phyloP scores from a whole-genome alignment of 2,888 invertebrate genomes.

The Crossocerus cetratus region DNA sequence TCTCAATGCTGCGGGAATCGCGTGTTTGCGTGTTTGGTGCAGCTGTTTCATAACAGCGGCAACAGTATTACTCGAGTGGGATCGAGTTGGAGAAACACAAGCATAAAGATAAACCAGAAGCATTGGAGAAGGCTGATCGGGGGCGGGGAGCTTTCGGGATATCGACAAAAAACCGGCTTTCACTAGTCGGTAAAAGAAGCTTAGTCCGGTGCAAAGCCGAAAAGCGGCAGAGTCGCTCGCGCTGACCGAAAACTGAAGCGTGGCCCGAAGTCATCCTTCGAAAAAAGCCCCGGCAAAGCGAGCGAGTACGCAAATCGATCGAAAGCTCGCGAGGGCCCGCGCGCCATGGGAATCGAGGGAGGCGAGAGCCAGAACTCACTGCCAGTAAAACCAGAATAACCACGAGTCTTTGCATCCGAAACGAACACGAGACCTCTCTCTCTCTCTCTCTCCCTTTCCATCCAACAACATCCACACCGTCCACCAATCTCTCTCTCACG shows the following conservation, averaged over 20 bases:
- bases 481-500: too few species aligned
- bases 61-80: too few species aligned
- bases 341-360: slow-evolving; percentile 1
- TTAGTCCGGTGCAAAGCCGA: slow-evolving; percentile 16
- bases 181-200: slow-evolving; percentile 16
- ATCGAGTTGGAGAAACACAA: too few species aligned
- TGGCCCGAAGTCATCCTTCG: background rate
- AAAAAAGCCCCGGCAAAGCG: too few species aligned
- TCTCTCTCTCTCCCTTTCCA: too few species aligned
- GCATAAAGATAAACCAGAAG: background rate
- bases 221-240: background rate
- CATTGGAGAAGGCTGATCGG: background rate
- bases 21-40: too few species aligned
- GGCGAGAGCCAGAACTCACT: background rate
- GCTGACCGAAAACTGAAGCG: background rate
- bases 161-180: background rate
- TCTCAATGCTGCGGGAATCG: too few species aligned
- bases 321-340: slow-evolving; percentile 14
- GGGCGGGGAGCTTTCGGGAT: background rate
- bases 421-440: too few species aligned
- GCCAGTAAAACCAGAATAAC: too few species aligned
- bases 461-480: too few species aligned
- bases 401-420: too few species aligned
- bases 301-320: slow-evolving; percentile 12
- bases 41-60: too few species aligned